phyloP scores from a whole-genome alignment of 2,888 invertebrate genomes.

The Luffia ferchaultella region DNA sequence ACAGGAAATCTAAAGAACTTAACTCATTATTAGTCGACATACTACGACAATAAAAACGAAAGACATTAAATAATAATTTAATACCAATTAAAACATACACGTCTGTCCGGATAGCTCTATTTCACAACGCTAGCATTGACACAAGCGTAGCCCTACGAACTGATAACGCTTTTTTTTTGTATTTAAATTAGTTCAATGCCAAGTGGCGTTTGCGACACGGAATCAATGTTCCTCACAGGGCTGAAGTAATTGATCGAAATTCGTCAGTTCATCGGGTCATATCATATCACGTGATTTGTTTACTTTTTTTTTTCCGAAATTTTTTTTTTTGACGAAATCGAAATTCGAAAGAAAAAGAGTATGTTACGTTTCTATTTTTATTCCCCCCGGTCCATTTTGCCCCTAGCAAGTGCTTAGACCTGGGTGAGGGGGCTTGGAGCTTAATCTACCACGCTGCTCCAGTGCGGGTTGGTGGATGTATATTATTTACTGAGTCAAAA shows the following conservation, averaged over 20 bases:
- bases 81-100: constrained; percentile 32
- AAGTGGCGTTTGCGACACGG: constrained; percentile 14
- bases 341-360: not conserved
- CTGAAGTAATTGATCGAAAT: no score
- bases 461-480: no score
- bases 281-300: constrained; percentile 2
- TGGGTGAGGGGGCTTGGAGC: no score
- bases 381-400: no score
- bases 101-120: constrained; percentile 26
- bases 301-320: not conserved
- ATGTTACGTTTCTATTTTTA: not conserved
- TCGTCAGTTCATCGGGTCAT: no score
- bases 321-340: not conserved
- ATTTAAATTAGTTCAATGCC: constrained; percentile 52
- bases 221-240: not conserved
- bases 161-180: constrained; percentile 41
- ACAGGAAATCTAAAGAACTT: no score
- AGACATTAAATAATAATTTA: constrained; percentile 49
- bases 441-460: no score
- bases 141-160: constrained; percentile 34
- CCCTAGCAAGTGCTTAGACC: no score
- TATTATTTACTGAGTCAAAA: no score
- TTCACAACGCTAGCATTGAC: constrained; percentile 17
- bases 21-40: no score
- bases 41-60: not conserved